A percentile compares a stretch with the other conserved stretches of the same genome.
phyloP scores from a whole-genome alignment of 2,113 vertebrate species.

The Onychostruthus taczanowskii region DNA sequence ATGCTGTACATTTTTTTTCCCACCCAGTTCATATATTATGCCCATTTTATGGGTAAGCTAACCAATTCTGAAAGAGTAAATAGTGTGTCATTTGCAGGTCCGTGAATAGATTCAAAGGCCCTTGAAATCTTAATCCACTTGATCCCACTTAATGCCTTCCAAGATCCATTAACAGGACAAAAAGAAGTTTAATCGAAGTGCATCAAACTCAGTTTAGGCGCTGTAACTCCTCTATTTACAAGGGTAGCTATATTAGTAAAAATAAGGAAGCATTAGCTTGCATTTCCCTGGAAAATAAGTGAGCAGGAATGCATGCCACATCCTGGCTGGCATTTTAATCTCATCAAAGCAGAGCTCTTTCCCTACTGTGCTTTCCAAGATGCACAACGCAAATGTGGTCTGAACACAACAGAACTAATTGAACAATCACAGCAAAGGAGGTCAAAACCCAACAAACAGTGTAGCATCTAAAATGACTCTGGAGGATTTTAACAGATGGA shows the following conservation, averaged over 20 bases:
- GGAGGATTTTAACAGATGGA: conserved; percentile 77
- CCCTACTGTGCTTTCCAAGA: not conserved
- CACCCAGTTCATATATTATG: not conserved
- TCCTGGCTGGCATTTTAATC: conserved; percentile 46
- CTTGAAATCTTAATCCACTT: conserved; percentile 52
- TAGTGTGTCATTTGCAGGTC: not conserved
- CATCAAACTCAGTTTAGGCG: not conserved
- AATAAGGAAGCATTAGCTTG: conserved; percentile 2
- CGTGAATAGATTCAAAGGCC: conserved; percentile 26
- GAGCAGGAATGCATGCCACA: not conserved
- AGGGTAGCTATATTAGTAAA: not conserved
- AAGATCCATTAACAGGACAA: conserved; percentile 50
- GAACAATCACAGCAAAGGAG: conserved; percentile 73
- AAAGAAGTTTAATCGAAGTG: not conserved
- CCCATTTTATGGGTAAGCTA: not conserved
- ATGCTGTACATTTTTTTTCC: not conserved
- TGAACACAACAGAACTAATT: conserved; percentile 69
- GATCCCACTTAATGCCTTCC: conserved; percentile 40
- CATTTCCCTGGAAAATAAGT: conserved; percentile 33
- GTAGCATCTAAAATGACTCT: conserved; percentile 68
- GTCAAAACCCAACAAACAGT: conserved; percentile 74
- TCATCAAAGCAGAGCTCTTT: not conserved
- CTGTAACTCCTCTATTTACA: not conserved
- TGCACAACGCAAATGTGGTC: conserved; percentile 35
- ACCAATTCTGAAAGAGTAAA: not conserved